phyloP scores from a whole-genome alignment of 2,113 vertebrate species.

The Choloepus hoffmanni region DNA sequence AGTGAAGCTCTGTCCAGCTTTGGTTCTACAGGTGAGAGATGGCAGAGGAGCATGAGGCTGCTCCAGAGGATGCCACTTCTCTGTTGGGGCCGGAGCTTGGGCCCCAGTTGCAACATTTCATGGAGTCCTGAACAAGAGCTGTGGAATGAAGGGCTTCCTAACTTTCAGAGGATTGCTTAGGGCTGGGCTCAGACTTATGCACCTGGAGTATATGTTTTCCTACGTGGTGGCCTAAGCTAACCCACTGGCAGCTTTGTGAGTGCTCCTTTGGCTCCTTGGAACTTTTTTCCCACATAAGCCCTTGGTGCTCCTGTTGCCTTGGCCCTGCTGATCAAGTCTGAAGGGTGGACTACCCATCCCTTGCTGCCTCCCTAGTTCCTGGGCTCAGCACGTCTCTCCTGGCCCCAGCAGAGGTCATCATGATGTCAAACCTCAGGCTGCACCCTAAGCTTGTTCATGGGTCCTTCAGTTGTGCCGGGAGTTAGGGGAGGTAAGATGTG shows the following conservation, averaged over 20 bases:
- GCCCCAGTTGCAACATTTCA: neutral
- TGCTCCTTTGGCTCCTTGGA: neutral
- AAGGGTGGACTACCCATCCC: neutral
- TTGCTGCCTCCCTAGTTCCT: neutral
- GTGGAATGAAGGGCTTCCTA: neutral
- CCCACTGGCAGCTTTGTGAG: neutral
- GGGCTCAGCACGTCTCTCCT: neutral
- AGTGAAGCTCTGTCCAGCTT: constrained; percentile 36
- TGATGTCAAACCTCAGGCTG: neutral
- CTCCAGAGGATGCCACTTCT: neutral
- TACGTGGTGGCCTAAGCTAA: neutral
- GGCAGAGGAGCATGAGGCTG: neutral
- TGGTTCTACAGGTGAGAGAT: constrained; percentile 41
- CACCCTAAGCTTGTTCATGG: neutral
- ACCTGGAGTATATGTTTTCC: neutral
- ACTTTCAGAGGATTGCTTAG: neutral
- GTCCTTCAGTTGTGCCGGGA: constrained; percentile 6
- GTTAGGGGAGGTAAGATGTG: neutral
- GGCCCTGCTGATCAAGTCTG: neutral
- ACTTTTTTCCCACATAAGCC: neutral
- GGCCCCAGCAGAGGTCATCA: neutral
- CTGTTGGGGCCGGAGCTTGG: neutral
- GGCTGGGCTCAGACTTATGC: neutral
- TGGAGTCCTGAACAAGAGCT: neutral
- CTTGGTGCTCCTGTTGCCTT: neutral